phyloP scores from a whole-genome alignment of 2,888 invertebrate species.

The Chrysolina oricalcia region DNA sequence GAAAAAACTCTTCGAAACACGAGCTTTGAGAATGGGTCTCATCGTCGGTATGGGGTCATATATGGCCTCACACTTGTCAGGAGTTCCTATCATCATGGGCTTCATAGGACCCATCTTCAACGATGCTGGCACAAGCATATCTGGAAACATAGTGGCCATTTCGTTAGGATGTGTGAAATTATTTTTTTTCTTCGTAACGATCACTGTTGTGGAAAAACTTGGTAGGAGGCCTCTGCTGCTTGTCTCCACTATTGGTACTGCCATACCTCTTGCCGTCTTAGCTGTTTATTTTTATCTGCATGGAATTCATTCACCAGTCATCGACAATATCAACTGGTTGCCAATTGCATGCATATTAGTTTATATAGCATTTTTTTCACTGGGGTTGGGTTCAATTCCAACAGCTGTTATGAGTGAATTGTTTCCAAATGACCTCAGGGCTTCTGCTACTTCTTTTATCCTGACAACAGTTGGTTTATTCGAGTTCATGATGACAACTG shows the following conservation, averaged over 20 bases:
- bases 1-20: not conserved
- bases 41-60: not conserved
- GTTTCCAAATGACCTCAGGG: slow-evolving; percentile 3
- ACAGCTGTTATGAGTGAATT: not conserved
- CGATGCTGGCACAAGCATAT: slow-evolving; percentile 16
- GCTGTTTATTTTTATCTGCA: not conserved
- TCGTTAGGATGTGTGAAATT: not conserved
- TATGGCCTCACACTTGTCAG: not conserved
- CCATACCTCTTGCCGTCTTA: not conserved
- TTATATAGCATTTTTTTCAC: not conserved
- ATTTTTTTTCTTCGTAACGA: not conserved
- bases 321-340: not conserved
- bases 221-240: slow-evolving; percentile 77
- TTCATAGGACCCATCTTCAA: slow-evolving; percentile 32
- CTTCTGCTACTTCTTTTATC: not conserved
- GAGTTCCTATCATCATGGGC: not conserved
- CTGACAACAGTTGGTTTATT: not conserved
- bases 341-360: not conserved
- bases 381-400: not conserved
- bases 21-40: not conserved
- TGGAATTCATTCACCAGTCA: not conserved
- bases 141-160: slow-evolving; percentile 9
- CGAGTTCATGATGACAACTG: not conserved
- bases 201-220: not conserved
- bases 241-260: not conserved